Percentiles rank a stretch among this genome's conserved stretches.
Conservation (phyloP, 2,113 vertebrate genomes). For the Proteles cristata region DNA sequence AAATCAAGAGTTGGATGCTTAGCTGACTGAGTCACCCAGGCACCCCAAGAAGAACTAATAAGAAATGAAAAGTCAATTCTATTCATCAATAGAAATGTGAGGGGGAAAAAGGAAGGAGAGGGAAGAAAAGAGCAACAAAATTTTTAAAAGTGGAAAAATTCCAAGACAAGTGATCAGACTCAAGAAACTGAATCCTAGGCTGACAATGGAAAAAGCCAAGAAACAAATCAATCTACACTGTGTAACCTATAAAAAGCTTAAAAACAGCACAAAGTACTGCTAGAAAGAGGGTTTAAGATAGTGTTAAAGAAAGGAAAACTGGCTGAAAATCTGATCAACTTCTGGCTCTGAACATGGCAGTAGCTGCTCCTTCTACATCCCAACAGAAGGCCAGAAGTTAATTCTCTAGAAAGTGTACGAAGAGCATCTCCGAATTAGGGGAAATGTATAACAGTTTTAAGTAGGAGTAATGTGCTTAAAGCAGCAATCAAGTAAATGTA, state of each 20-base stretch:
- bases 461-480: background rate
- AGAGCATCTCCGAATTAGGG: background rate
- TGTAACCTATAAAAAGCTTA: background rate
- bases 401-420: background rate
- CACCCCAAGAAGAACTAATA: background rate
- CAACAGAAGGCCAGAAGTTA: slow-evolving; percentile 1
- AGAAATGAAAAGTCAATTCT: background rate
- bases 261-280: background rate
- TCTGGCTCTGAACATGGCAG: background rate
- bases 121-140: background rate
- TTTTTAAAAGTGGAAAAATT: slow-evolving; percentile 12
- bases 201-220: slow-evolving; percentile 7
- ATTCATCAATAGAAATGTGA: background rate
- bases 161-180: background rate
- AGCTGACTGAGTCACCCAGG: too few relatives aligned
- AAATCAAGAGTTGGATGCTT: too few relatives aligned
- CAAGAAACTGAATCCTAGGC: slow-evolving; percentile 6
- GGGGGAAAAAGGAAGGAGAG: background rate
- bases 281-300: background rate
- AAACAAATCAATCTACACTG: background rate
- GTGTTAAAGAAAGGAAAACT: background rate
- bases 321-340: background rate
- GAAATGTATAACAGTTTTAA: background rate
- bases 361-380: background rate
- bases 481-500: background rate